Conservation (phyloP, 2,888 invertebrate species). For the Bimastos eiseni region DNA sequence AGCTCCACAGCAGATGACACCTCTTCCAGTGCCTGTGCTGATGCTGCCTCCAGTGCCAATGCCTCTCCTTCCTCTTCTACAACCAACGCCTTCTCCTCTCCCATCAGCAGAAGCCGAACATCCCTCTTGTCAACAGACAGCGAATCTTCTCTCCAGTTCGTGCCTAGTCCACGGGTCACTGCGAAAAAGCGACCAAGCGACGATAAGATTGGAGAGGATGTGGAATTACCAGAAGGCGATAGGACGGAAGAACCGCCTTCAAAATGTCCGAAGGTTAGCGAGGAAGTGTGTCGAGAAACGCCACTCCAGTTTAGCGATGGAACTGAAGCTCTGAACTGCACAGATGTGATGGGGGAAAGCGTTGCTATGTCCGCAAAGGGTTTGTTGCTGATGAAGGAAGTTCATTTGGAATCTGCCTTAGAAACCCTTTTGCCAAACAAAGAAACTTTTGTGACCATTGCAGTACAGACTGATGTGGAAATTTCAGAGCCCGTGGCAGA, state of each 20-base stretch:
- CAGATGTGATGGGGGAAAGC: neutral
- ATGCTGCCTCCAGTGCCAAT: neutral
- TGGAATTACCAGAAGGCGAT: neutral
- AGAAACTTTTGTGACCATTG: neutral
- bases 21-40: neutral
- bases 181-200: neutral
- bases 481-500: neutral
- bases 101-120: neutral
- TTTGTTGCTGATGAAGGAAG: neutral
- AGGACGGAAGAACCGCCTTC: neutral
- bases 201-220: neutral
- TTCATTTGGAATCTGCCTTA: neutral
- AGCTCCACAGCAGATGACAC: neutral
- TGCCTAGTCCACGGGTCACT: too few relatives aligned
- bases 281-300: neutral
- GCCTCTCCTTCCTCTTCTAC: neutral
- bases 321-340: neutral
- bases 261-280: neutral
- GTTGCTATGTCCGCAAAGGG: neutral
- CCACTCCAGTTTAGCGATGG: neutral
- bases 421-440: neutral
- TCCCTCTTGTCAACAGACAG: neutral
- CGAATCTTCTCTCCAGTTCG: neutral
- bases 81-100: neutral
- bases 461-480: neutral